Base-by-base conservation (phyloP, 2,113 vertebrate species). In the Tyrannus savana region DNA sequence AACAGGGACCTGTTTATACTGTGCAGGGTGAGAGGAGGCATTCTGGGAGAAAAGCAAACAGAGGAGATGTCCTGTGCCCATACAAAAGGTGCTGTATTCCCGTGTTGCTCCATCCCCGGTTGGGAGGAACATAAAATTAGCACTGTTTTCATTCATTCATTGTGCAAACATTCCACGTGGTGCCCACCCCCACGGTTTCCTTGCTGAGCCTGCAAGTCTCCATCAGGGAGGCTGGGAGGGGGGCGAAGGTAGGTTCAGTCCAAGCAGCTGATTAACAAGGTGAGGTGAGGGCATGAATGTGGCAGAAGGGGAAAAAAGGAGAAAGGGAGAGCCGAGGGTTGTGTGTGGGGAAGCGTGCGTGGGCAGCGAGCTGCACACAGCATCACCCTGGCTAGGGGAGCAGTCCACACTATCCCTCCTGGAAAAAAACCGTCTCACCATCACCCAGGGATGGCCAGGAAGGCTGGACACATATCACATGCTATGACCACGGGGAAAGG, bases 31-130 rank as follows among this genome's bases (percentile, higher is more conserved):
- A 90, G 90, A 78, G 53, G 85, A 63, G 89, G 95, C 94, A 94
- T 97, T 97, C 96, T 96, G 96, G 93, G 93, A 95, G 85, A 84
- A 95, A 63, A 81, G 81, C 87, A 86, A 96, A 92, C 63, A 93
- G 46, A 41, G 44, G 75, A 97, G 91, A 95, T 92, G 93, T 83
- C 87, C 95, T 66, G 8, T 90, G 83, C 59, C 79, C 1, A 0
- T 60, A 95, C 68, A 96, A 95, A 95, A 93, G 77, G 60, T 66
- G 81, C 93, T 96, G 91, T 95, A 96, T 97, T 96, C 91, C 75
- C 1, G 6, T 69, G 87, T 74, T 87, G 82, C 88, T 94, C 64
- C 6, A 0, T 87, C 68, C 77, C 68, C 22, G 23, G 69, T 33
- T 21, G 55, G 60, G 62, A 93, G 71, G 71, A 80, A 93, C 93